Conservation (phyloP, 2,888 invertebrate species). For the Achlya flavicornis region DNA sequence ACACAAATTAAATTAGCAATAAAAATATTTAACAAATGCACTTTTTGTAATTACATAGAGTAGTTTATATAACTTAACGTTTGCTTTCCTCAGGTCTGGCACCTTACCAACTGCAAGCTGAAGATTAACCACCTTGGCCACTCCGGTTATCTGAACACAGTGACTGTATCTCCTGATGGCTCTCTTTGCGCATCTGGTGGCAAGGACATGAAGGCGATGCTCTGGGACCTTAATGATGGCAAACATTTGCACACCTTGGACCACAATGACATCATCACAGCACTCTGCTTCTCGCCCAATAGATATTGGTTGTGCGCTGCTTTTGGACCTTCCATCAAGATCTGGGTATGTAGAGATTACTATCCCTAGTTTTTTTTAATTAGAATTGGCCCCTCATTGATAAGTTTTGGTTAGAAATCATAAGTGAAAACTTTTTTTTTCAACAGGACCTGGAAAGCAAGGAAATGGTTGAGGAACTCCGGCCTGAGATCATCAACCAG, state of each 20-base stretch:
- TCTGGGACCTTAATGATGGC: conserved; percentile 99
- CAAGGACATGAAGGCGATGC: conserved; percentile 99
- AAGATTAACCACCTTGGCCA: conserved; percentile 99
- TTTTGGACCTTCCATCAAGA: conserved; percentile 98
- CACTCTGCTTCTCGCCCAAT: conserved; percentile 99
- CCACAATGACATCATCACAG: conserved; percentile 99
- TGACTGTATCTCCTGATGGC: conserved; percentile 99
- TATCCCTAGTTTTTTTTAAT: background rate
- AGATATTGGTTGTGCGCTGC: conserved; percentile 99
- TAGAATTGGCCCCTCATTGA: no score
- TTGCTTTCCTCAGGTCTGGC: conserved; percentile 91
- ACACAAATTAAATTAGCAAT: no score
- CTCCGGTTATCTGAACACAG: conserved; percentile 98
- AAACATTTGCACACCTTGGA: conserved; percentile 99
- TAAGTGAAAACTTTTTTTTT: conserved; percentile 20
- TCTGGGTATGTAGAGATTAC: conserved; percentile 89
- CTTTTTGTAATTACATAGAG: background rate
- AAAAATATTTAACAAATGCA: no score
- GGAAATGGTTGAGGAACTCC: conserved; percentile 99
- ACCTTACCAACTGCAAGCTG: conserved; percentile 98
- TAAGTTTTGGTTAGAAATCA: no score
- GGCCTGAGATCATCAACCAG: conserved; percentile 95
- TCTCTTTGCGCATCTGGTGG: conserved; percentile 99
- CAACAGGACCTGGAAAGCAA: conserved; percentile 98
- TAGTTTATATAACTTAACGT: background rate